Percentiles rank a stretch among this genome's conserved stretches.
Conservation (phyloP, 2,797 vertebrate species). For the Phataginus tetradactyla region DNA sequence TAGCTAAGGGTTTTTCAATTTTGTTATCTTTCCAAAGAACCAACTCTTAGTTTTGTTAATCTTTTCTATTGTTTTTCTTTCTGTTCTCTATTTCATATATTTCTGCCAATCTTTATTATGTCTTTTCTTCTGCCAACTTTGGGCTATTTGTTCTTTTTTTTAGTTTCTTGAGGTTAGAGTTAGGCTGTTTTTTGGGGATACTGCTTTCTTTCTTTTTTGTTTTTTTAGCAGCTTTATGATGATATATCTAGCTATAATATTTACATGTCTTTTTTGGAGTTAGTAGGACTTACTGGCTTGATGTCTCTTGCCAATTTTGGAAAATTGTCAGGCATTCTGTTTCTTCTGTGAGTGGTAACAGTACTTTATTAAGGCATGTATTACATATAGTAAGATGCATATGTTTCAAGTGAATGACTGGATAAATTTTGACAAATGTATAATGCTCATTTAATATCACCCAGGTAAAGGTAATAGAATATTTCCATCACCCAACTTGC, state of each 20-base stretch:
- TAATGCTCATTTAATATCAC: background rate
- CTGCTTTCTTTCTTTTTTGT: background rate
- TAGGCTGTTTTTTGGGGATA: background rate
- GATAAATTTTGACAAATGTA: background rate
- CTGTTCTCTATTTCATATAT: background rate
- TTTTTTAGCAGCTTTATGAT: background rate
- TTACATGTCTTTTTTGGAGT: background rate
- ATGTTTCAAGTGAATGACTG: background rate
- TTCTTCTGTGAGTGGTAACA: background rate
- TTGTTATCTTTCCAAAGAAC: background rate
- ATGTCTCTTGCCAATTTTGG: background rate
- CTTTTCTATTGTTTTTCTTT: background rate
- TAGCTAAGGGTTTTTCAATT: background rate
- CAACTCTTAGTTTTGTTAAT: background rate
- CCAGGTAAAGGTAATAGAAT: background rate
- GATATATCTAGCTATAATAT: background rate
- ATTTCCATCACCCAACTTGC: background rate
- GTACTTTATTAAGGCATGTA: slow-evolving; percentile 9
- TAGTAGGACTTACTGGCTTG: background rate
- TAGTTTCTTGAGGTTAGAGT: background rate
- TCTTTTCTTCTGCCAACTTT: background rate
- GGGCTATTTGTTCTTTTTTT: background rate
- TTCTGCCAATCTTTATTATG: background rate
- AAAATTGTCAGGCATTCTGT: background rate
- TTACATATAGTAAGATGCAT: background rate